Evolutionary conservation across 2,888 invertebrate genomes (phyloP), one percentile per base, ranked within the genome.

Genomic region (Drosophila emarginata): DNA sequence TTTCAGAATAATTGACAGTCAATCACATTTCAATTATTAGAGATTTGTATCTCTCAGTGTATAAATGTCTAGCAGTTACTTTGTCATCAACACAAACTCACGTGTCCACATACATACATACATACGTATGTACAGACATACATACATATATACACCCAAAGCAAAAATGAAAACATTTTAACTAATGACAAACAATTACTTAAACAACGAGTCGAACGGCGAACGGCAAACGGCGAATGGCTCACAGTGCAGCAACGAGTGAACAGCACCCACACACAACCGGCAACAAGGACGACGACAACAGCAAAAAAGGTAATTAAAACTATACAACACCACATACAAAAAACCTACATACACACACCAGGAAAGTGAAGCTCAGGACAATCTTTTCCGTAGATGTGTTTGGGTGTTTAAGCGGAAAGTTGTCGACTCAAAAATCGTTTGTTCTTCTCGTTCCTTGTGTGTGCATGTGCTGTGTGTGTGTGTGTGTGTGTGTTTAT

Each of bases 121-220:
- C 26, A 37, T 14, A 28, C 52, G 26, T 40, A 53, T 36, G 60
- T 32, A 57, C n/a, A n/a, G n/a, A 14, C 26, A 15, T 15, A 11
- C 14, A 15, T 12, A 28, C 0, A 11, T 14, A 32, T 18, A 37
- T 14, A 28, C 52, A 57, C 59, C 28, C 65, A 64, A 76, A 67
- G 73, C 80, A 80, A 88, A 54, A 88, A 89, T 86, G 78, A 79
- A 82, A 88, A 88, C 87, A 86, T 89, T 87, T 89, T 86, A 89
- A 88, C 89, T 89, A 87, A 87, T 87, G 87, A 78, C 88, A 84
- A 86, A 86, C 89, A 88, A 89, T 87, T 89, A 89, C 88, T 88
- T 84, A 80, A 86, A 85, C 87, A 87, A 82, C 80, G 74, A 74
- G 87, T 77, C 86, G 85, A 81, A 84, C 57, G 59, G 52, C 57